phyloP scores from a whole-genome alignment of 2,113 vertebrate species.

The Cheirogaleus medius region DNA sequence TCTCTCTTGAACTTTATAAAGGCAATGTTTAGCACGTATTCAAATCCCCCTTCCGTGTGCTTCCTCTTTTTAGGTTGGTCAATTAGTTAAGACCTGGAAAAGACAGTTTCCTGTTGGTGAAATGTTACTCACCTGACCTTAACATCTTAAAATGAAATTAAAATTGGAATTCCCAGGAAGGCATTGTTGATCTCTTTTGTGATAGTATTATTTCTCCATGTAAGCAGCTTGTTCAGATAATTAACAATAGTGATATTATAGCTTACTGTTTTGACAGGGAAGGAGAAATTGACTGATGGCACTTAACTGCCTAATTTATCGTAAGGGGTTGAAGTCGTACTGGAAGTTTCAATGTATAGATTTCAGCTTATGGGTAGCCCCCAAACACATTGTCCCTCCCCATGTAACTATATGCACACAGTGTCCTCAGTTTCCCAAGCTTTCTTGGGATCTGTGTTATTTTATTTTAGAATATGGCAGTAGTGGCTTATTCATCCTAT shows the following conservation, averaged over 20 bases:
- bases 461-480: background rate
- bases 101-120: background rate
- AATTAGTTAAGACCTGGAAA: background rate
- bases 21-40: background rate
- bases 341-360: conserved; percentile 79
- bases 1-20: background rate
- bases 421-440: background rate
- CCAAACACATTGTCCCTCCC: background rate
- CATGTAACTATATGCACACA: background rate
- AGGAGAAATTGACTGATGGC: conserved; percentile 85
- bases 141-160: background rate
- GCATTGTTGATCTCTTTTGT: background rate
- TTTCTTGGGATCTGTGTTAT: background rate
- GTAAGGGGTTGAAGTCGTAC: conserved; percentile 72
- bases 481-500: background rate
- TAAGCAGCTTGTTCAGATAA: conserved; percentile 77
- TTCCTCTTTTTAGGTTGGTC: background rate
- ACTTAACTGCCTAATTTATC: conserved; percentile 84
- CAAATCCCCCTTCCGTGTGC: background rate
- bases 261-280: conserved; percentile 81
- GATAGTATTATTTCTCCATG: conserved; percentile 30
- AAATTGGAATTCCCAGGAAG: background rate
- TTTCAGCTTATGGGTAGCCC: background rate
- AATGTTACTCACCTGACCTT: background rate
- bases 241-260: conserved; percentile 76